Evolutionary conservation across 2,113 vertebrate genomes (phyloP).

Genomic region (Echinops telfairi): DNA sequence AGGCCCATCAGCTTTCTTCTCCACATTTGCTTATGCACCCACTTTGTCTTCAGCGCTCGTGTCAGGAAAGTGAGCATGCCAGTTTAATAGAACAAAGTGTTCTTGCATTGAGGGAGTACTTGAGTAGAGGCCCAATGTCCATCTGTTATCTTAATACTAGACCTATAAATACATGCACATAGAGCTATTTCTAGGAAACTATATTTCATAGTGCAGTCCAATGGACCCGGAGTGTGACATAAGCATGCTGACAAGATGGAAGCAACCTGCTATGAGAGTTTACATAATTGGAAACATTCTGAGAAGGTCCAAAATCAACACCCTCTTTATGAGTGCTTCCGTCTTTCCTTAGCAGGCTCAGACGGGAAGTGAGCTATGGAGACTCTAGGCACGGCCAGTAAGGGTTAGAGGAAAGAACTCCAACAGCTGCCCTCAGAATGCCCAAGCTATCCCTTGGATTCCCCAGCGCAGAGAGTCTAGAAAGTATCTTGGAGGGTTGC

Average conservation of each 20-base stretch:
- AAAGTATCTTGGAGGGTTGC: neutral
- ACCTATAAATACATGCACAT: too few relatives aligned
- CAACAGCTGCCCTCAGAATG: neutral
- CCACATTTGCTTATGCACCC: too few relatives aligned
- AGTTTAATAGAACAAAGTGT: too few relatives aligned
- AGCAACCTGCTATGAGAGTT: neutral
- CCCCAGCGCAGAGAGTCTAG: neutral
- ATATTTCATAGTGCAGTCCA: neutral
- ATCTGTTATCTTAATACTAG: too few relatives aligned
- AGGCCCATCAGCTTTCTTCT: too few relatives aligned
- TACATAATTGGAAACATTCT: constrained; percentile 4
- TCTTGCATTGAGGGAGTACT: too few relatives aligned
- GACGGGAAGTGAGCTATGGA: neutral
- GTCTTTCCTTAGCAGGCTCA: neutral
- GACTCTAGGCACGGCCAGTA: neutral
- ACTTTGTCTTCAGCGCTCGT: too few relatives aligned
- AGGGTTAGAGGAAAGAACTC: neutral
- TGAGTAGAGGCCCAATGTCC: too few relatives aligned
- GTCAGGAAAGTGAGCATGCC: too few relatives aligned
- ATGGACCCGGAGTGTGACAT: neutral
- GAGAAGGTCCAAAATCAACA: neutral
- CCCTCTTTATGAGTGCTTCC: neutral
- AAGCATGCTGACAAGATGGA: neutral
- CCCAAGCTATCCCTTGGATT: neutral
- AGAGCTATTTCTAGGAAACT: neutral